Evolutionary conservation across 37 sponge, comb jelly and placozoan genomes (phyloP).

Genomic region (Geodia barretti): DNA sequence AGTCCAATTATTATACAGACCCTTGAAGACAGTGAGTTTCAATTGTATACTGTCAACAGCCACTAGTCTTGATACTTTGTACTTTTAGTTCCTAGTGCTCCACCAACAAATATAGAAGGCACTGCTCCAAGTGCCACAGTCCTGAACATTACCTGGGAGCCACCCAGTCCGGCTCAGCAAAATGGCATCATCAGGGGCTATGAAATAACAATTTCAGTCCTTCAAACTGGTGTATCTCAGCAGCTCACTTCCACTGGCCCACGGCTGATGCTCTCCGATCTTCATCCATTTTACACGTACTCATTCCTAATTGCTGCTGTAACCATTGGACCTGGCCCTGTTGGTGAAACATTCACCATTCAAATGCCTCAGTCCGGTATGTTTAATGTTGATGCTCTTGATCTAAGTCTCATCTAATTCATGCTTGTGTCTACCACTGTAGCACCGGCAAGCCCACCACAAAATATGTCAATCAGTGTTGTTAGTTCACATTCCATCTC

Average conservation of each 20-base stretch:
- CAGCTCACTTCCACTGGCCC: not conserved
- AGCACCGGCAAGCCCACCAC: conserved; percentile 38
- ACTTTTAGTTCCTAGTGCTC: conserved; percentile 30
- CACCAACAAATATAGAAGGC: not conserved
- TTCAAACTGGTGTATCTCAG: not conserved
- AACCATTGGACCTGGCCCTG: conserved; percentile 25
- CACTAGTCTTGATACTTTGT: too few relatives aligned
- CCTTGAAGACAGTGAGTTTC: not conserved
- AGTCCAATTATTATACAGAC: not conserved
- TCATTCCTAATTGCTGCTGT: conserved; percentile 17
- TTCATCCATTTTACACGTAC: conserved; percentile 24
- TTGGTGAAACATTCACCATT: not conserved
- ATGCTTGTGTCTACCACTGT: not conserved
- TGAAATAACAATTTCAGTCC: not conserved
- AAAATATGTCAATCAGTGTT: conserved; percentile 1
- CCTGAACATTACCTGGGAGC: not conserved
- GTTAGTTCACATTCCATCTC: not conserved
- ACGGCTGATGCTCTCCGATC: not conserved
- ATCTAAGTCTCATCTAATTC: not conserved
- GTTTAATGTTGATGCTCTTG: not conserved
- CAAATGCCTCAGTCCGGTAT: conserved; percentile 25
- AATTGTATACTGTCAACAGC: too few relatives aligned
- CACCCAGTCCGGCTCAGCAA: not conserved
- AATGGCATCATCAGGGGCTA: not conserved
- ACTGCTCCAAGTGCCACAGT: not conserved